Base-by-base conservation (phyloP, 1,140 invertebrate genomes). In the Plutomurus gul region DNA sequence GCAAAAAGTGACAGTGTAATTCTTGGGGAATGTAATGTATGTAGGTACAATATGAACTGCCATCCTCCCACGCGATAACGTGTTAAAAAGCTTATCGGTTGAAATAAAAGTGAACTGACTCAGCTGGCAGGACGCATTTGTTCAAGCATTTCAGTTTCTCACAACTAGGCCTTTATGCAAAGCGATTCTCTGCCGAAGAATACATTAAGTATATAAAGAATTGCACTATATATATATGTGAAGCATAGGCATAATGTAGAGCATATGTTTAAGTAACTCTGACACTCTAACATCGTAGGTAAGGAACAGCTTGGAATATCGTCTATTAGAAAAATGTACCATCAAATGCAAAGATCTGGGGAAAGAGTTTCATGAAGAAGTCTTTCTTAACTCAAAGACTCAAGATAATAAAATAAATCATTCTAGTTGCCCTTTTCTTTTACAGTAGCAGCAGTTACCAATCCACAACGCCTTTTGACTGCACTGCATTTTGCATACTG, bases 31-130 rank as follows among this genome's bases (percentile, higher is more conserved):
- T n/a, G n/a, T n/a, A n/a, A n/a, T n/a, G n/a, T n/a, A n/a, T n/a
- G n/a, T n/a, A n/a, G n/a, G n/a, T n/a, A n/a, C n/a, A n/a, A 60
- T 30, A 60, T 60, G 51, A 22, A 60, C 18, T 60, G 51, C 27
- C 51, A 60, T 60, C 27, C 51, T 16, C 51, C 51, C 51, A 60
- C 51, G 33, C 51, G 51, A 8, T 16, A 60, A 30, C 25, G 16
- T 60, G 22, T 60, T 60, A 27, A 51, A 30, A 60, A 30, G 51
- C 51, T 60, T 60, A 60, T 60, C 51, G 51, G n/a, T 60, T n/a
- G n/a, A n/a, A n/a, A n/a, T n/a, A n/a, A n/a, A n/a, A n/a, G n/a
- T n/a, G n/a, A n/a, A n/a, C n/a, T n/a, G n/a, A n/a, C n/a, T n/a
- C n/a, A n/a, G n/a, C n/a, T n/a, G n/a, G 22, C 6, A 11, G 16